Conservation (phyloP, 2,113 vertebrate genomes). For the Rattus rattus region DNA sequence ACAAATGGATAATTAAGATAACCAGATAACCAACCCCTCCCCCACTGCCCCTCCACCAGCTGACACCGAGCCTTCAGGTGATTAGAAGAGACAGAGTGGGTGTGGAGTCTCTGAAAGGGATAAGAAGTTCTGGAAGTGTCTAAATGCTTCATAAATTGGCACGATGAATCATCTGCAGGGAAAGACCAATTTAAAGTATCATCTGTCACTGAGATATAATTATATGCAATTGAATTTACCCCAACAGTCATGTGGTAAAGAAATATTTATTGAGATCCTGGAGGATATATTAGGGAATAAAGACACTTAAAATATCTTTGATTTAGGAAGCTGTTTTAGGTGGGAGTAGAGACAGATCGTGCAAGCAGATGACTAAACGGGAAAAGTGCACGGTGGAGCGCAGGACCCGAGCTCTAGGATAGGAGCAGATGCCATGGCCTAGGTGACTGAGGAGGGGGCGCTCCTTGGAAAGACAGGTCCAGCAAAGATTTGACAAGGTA, state of each 20-base stretch:
- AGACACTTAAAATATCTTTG: neutral
- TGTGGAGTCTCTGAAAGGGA: neutral
- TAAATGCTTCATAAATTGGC: neutral
- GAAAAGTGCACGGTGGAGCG: fast-evolving
- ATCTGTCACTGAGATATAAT: neutral
- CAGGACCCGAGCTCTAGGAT: fast-evolving
- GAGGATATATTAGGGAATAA: neutral
- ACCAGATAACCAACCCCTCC: neutral
- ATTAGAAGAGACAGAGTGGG: neutral
- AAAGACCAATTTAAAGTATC: neutral
- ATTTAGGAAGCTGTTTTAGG: neutral
- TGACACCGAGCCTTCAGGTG: neutral
- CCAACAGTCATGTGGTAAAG: neutral
- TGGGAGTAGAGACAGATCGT: neutral
- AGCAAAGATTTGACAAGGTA: neutral
- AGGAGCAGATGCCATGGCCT: fast-evolving
- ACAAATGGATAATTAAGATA: neutral
- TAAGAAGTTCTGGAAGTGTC: neutral
- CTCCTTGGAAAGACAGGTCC: fast-evolving
- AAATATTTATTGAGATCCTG: neutral
- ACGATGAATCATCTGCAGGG: neutral
- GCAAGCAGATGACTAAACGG: neutral
- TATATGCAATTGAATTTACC: neutral
- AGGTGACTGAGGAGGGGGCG: fast-evolving
- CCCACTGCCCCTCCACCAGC: too few species aligned